Evolutionary conservation across 2,797 vertebrate genomes (phyloP), one percentile per base, ranked within the genome.

Genomic region (Nasua narica): DNA sequence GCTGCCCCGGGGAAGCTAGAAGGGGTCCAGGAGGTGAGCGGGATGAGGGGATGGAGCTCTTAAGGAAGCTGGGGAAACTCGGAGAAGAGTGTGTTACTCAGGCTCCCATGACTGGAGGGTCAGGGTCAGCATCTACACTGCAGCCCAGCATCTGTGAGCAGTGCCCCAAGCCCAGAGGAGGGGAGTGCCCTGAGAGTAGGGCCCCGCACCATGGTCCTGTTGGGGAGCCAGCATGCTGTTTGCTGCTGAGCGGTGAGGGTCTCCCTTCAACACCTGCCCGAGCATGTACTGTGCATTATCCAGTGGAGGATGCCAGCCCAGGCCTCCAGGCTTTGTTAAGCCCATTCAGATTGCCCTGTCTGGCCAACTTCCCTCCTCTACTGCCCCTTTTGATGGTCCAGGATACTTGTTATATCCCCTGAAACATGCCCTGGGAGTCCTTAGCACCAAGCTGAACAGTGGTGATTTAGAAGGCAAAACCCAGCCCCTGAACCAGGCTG

Each of bases 141-240:
- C 18, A 25, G 6, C 18, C 60, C 27, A 40, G 16, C 16, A 8
- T 46, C 70, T 18, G 0, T 0, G 16, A 11, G 56, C 35, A 32
- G 43, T 35, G 52, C 29, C 37, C 15, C 1, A 52, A 76, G 29
- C 48, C 27, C 25, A 19, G 60, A 25, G 14, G 35, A 54, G 3
- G 5, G 1, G 25, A 14, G 0, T 1, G 43, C 23, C 6, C 2
- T 23, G 8, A 15, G 86, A 32, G 27, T 21, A 21, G 16, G 25
- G 23, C 27, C 23, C 29, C 7, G 2, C 32, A 7, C 0, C 2
- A 23, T 0, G 2, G 65, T 87, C 56, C 43, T 4, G 5, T 14
- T 16, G 78, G 72, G 67, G 35, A 13, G 19, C 12, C 60, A 32
- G 15, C 7, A n/a, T 67, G 25, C 50, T 58, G 2, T 50, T 81